Base-by-base conservation (phyloP, 1,140 invertebrate species). In the Drosophila carrolli region DNA sequence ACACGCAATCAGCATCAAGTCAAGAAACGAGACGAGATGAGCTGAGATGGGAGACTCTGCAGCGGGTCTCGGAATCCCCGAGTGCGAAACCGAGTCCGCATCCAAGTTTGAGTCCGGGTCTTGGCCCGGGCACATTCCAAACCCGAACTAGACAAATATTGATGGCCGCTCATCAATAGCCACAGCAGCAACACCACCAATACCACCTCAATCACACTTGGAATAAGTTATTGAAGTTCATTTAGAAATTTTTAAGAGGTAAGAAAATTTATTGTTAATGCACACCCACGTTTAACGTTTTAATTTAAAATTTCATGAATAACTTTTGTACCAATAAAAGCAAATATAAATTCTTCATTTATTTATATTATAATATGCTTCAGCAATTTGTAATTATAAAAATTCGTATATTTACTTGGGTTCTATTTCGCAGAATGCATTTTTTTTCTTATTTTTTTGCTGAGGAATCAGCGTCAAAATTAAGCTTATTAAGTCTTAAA, bases 131-230 rank as follows among this genome's bases (percentile, higher is more conserved):
- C 79, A 72, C 80, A 88, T 88, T 88, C 84, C 84, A 88, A 57
- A 68, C 84, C 73, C 84, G 67, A 88, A 88, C 83, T 88, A 88
- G 84, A 88, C 84, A 88, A 89, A 88, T 88, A 88, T 88, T 88
- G 84, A 88, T 88, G 84, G 84, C 84, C 80, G 84, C 84, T 88
- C 83, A 88, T 88, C 83, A 88, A 88, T 88, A 88, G 83, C 68
- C 73, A 59, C 79, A 68, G 79, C 81, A 67, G 53, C 74, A 55
- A 27, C 55, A 54, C 19, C 57, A 71, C 29, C 74, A 78, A 59
- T 54, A 70, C 60, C 54, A 78, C 53, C 48, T 5, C 23, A 68
- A 46, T 53, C 5, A 38, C 65, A 68, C 61, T 66, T 5, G 0
- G n/a, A 62, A 63, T 19, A 37, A 27, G 2, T 14, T 10, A n/a